These are phyloP conservation scores for Pimpla rufipes DNA, from an alignment of 2,888 invertebrate species.

Conservation along the genomic window DNA sequence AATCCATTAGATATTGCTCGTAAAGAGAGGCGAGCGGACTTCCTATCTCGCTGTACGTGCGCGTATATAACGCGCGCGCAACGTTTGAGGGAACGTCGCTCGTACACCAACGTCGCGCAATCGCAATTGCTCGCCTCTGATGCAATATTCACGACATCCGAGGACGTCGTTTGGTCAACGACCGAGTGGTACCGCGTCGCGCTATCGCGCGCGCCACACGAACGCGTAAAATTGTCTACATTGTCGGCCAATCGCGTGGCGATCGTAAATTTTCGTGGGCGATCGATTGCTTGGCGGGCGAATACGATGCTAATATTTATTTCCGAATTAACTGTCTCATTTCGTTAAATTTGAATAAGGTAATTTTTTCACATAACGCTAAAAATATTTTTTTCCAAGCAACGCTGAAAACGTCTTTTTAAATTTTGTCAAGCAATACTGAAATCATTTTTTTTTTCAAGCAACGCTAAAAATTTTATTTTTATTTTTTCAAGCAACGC, in stretches of 20 bases:
- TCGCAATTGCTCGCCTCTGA: conserved; percentile 23
- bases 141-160: conserved; percentile 35
- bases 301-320: no score
- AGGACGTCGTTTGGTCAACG: conserved; percentile 61
- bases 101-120: conserved; percentile 48
- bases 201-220: neutral
- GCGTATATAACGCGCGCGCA: conserved; percentile 42
- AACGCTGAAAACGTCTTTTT: no score
- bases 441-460: no score
- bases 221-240: conserved; percentile 43
- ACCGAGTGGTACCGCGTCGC: conserved; percentile 15
- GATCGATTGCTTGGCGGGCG: neutral
- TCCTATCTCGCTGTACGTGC: conserved; percentile 79
- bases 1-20: conserved; percentile 85
- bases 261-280: neutral
- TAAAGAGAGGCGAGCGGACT: conserved; percentile 79
- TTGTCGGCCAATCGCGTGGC: conserved; percentile 28
- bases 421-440: no score
- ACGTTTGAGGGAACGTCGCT: conserved; percentile 64
- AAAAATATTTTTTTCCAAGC: no score
- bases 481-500: no score
- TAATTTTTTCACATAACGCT: no score
- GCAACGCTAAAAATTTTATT: no score
- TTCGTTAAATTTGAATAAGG: no score
- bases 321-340: no score